Percentiles rank a stretch among this genome's conserved stretches.
Conservation (phyloP, 2,113 vertebrate genomes). For the Cephalopholis sonnerati region DNA sequence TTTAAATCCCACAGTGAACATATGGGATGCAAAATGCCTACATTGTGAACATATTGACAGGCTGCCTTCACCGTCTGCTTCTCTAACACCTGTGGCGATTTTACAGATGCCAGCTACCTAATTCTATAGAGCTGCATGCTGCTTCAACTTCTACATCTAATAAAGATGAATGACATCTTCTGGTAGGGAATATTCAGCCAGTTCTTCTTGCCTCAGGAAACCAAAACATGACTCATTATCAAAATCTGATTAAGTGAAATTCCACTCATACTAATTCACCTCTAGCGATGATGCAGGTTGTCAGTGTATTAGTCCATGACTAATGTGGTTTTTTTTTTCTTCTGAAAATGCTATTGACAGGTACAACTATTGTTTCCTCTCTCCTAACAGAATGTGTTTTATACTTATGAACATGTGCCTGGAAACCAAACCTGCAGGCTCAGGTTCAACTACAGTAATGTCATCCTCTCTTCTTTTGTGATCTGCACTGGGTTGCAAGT, state of each 20-base stretch:
- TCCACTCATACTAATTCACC: not conserved
- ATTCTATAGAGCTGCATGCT: not conserved
- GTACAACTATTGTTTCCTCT: not conserved
- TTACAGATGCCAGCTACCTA: slow-evolving; percentile 21
- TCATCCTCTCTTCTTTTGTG: slow-evolving; percentile 47
- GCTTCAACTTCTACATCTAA: not conserved
- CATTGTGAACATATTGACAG: slow-evolving; percentile 31
- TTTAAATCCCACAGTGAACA: slow-evolving; percentile 27
- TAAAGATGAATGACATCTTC: not conserved
- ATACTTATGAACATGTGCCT: slow-evolving; percentile 47
- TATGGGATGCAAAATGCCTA: slow-evolving; percentile 33
- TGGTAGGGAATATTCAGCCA: not conserved
- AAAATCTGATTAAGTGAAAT: not conserved
- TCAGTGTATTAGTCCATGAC: not conserved
- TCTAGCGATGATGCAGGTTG: not conserved
- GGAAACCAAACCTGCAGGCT: slow-evolving; percentile 49
- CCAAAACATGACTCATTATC: not conserved
- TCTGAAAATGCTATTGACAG: not conserved
- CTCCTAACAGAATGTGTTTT: slow-evolving; percentile 30
- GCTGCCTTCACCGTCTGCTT: slow-evolving; percentile 36
- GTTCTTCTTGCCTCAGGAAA: not conserved
- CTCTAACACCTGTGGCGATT: slow-evolving; percentile 17
- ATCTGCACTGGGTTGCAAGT: slow-evolving; percentile 42
- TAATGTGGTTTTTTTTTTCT: not conserved
- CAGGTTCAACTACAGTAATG: slow-evolving; percentile 45